phyloP scores from a whole-genome alignment of 1,140 invertebrate species.

The Probaryconus sp. region DNA sequence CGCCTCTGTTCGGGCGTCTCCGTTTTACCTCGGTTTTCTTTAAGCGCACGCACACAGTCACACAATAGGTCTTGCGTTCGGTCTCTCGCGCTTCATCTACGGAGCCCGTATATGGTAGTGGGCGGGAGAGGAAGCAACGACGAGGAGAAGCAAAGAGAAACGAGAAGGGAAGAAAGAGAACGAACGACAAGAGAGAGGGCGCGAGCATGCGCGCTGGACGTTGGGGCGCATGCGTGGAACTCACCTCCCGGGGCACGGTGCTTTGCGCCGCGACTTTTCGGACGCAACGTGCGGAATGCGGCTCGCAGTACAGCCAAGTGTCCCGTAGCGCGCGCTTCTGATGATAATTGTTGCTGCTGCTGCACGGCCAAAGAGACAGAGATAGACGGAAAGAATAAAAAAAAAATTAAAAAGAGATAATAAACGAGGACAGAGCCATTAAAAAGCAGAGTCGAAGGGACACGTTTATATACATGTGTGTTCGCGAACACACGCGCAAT shows the following conservation, averaged over 20 bases:
- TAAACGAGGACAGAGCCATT: neutral
- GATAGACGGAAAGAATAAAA: constrained; percentile 39
- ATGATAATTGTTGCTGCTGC: constrained; percentile 12
- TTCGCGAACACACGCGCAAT: no score
- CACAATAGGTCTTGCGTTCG: constrained; percentile 60
- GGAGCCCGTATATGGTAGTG: constrained; percentile 77
- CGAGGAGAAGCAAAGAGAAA: constrained; percentile 45
- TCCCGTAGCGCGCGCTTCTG: constrained; percentile 67
- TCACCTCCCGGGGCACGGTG: no score
- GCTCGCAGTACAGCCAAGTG: constrained; percentile 73
- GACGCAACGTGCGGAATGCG: constrained; percentile 58
- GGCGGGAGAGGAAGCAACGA: constrained; percentile 65
- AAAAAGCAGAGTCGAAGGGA: neutral
- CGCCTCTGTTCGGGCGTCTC: no score
- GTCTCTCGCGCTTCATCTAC: constrained; percentile 64
- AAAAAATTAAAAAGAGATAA: constrained; percentile 8
- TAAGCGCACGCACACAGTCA: no score
- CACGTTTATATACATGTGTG: no score
- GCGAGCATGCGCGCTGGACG: constrained; percentile 41
- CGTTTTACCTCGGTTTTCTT: no score
- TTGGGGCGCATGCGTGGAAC: constrained; percentile 60
- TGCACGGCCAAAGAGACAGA: constrained; percentile 37
- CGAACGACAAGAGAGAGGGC: constrained; percentile 10
- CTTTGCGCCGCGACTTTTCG: constrained; percentile 17
- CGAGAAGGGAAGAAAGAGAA: constrained; percentile 18